phyloP scores from a whole-genome alignment of 1,140 invertebrate species.

The Lutraria rhynchaena region DNA sequence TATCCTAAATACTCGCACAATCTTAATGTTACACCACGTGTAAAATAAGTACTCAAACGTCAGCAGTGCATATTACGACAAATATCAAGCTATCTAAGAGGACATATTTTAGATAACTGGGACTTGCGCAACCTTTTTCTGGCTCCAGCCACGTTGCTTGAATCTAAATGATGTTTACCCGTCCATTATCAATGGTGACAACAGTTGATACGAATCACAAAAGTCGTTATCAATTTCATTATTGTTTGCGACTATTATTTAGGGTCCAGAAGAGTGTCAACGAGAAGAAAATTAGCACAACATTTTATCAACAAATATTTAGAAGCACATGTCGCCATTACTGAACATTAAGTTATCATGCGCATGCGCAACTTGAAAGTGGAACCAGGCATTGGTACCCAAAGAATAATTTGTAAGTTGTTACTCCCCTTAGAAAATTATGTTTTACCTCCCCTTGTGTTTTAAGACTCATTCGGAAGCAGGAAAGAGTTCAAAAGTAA shows the following conservation, averaged over 20 bases:
- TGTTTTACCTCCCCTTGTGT: too few relatives aligned
- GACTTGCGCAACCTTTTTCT: conserved; percentile 28
- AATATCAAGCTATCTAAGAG: not conserved
- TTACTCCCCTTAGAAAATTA: too few relatives aligned
- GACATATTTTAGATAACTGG: conserved; percentile 12
- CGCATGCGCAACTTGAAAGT: conserved; percentile 44
- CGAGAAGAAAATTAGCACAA: conserved; percentile 23
- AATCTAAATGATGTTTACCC: not conserved
- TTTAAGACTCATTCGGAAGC: too few relatives aligned
- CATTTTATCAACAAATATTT: conserved; percentile 55
- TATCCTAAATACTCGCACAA: not conserved
- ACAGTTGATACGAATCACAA: not conserved
- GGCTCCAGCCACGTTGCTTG: conserved; percentile 28
- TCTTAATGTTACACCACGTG: not conserved
- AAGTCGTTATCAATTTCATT: conserved; percentile 7
- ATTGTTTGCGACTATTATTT: conserved; percentile 30
- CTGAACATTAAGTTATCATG: conserved; percentile 10
- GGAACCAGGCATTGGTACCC: conserved; percentile 3
- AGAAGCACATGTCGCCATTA: conserved; percentile 63
- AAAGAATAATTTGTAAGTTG: too few relatives aligned
- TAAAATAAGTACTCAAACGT: not conserved
- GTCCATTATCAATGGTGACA: conserved; percentile 6
- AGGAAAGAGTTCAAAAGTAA: too few relatives aligned
- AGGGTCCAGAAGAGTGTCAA: not conserved
- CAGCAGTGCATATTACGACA: not conserved